These are phyloP conservation scores for Chaetodon trifascialis DNA, from an alignment of 2,113 vertebrate species.

Conservation along the genomic window DNA sequence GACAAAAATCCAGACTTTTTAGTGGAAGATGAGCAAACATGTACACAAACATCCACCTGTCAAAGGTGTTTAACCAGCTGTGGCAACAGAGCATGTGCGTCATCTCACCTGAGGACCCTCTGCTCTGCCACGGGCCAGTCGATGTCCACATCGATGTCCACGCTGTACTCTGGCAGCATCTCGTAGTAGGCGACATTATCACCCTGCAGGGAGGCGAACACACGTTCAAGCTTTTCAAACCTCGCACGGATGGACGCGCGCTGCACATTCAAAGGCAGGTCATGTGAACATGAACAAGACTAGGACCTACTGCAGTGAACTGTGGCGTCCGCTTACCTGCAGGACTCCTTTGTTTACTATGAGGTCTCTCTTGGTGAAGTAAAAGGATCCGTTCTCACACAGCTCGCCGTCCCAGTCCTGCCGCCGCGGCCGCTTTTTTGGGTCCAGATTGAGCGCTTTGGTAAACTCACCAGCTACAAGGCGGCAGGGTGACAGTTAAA, in stretches of 20 bases:
- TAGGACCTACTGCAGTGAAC: neutral
- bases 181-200: slow-evolving; percentile 93
- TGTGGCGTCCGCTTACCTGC: slow-evolving; percentile 84
- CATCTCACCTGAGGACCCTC: slow-evolving; percentile 90
- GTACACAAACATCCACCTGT: too few relatives aligned
- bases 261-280: neutral
- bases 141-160: slow-evolving; percentile 97
- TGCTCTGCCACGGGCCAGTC: slow-evolving; percentile 99
- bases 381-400: slow-evolving; percentile 96
- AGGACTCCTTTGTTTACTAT: slow-evolving; percentile 78
- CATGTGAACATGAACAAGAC: neutral
- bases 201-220: slow-evolving; percentile 81
- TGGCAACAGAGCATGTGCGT: neutral
- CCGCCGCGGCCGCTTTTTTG: slow-evolving; percentile 86
- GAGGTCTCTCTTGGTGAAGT: slow-evolving; percentile 89
- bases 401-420: slow-evolving; percentile 97
- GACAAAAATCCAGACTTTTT: too few relatives aligned
- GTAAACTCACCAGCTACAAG: slow-evolving; percentile 75
- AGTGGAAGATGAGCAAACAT: too few relatives aligned
- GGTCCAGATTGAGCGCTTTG: slow-evolving; percentile 88
- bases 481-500: neutral
- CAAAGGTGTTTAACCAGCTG: too few relatives aligned
- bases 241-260: too few relatives aligned
- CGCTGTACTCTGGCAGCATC: slow-evolving; percentile 93
- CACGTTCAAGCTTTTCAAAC: neutral